Evolutionary conservation across 2,888 invertebrate genomes (phyloP).

Genomic region (Eurytoma californica): DNA sequence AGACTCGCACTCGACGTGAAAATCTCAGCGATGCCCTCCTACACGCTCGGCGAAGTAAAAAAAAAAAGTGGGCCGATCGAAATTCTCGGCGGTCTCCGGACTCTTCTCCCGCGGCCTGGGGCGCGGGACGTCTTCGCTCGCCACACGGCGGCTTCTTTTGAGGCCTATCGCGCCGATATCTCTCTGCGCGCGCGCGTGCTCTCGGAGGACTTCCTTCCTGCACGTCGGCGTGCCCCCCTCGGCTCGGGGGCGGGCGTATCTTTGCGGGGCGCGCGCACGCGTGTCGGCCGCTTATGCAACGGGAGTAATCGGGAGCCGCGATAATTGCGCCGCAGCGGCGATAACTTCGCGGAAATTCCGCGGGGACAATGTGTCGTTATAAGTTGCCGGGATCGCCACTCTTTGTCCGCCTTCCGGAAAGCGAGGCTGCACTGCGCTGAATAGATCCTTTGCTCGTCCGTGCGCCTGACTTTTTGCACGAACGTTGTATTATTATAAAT

Average conservation of each 20-base stretch:
- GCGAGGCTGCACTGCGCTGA: neutral
- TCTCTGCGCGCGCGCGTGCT: constrained; percentile 48
- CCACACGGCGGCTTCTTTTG: constrained; percentile 41
- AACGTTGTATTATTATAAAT: neutral
- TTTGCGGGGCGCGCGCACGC: neutral
- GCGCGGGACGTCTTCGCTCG: constrained; percentile 40
- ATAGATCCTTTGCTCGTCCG: neutral
- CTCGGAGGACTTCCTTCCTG: constrained; percentile 59
- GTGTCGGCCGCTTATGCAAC: constrained; percentile 28
- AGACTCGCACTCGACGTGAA: no score
- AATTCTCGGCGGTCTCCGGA: constrained; percentile 29
- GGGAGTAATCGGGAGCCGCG: neutral
- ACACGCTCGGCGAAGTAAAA: neutral
- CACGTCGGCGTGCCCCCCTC: neutral
- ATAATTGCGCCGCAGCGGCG: constrained; percentile 36
- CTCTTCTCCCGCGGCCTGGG: neutral
- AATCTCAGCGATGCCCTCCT: neutral
- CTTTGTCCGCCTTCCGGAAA: neutral
- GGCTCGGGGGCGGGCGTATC: neutral
- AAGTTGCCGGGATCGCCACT: neutral
- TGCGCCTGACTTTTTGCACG: neutral
- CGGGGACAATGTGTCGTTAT: neutral
- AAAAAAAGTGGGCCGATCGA: constrained; percentile 14
- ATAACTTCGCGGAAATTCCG: constrained; percentile 30
- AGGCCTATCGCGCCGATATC: constrained; percentile 57